Evolutionary conservation across 1,140 invertebrate genomes (phyloP), one percentile per base, ranked within the genome.

Genomic region (Zeugodacus cucurbitae): DNA sequence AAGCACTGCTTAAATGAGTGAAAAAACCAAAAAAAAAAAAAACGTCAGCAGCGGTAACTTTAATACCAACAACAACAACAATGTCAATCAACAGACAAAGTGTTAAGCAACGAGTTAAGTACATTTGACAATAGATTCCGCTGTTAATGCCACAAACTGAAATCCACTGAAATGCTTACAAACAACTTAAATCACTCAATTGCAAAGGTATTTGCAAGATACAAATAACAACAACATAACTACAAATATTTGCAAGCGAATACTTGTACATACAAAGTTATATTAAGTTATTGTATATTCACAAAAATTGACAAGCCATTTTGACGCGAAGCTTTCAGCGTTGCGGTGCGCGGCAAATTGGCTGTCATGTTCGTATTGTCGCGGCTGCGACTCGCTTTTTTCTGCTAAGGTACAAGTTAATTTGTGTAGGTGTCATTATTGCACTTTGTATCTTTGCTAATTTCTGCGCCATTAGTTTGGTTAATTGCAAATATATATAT

Each of bases 101-200:
- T 82, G 74, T 48, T 48, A 82, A 82, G n/a, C 10, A 82, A 82
- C 1, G 44, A 82, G n/a, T 82, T 82, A 82, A 48, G 41, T 48
- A 82, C 41, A 8, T 82, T 82, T 48, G 74, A 82, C 74, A 82
- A 82, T 17, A 48, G 74, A 82, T 14, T 74, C 41, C 29, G 41
- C n/a, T 82, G 7, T 82, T 82, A 82, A 48, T 82, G 74, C 74
- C 74, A 82, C 41, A 82, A 82, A 17, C 41, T 82, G 37, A 82
- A 29, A 26, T 41, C 22, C 74, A 17, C 41, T 82, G 37, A 82
- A 29, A 26, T 41, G 37, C 74, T 82, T 82, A 82, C 74, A 82
- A 82, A 82, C 74, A 82, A 82, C 41, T 11, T 29, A 82, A 82
- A 54, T 82, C 74, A 26, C n/a, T 26, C 70, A 74, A 74, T 74